Evolutionary conservation across 1,140 invertebrate species (phyloP), one percentile per base, ranked within the genome.

Genomic region (Drosophila aff.): DNA sequence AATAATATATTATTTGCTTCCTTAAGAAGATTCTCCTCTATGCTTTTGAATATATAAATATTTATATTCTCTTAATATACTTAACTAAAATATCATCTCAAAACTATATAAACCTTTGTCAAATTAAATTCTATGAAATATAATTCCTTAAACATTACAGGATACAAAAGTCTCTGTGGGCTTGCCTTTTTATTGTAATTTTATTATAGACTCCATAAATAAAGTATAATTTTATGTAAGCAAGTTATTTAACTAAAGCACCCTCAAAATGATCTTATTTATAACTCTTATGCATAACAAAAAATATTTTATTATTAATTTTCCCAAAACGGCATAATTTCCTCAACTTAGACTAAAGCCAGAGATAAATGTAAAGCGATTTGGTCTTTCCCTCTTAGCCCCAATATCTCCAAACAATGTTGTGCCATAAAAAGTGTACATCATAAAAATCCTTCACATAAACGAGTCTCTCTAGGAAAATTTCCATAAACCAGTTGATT

Each of bases 401-500:
- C 18, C 15, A 58, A 36, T 26, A 33, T n/a, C n/a, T 3, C 8
- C 36, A 33, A 40, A 18, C 28, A 64, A 49, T 49, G 26, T 63
- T 44, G 21, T 11, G 44, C 18, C 9, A 68, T 63, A 47, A 47
- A 63, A 40, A 31, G 7, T 16, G 23, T 49, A n/a, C 44, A 41
- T 50, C 36, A 65, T 68, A 49, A 68, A 67, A 68, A 63, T 49
- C n/a, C 43, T 9, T 67, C 33, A 58, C 50, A 63, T 38, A 62
- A 66, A 59, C 28, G 44, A 36, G 28, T 15, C 9, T 9, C 26
- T 40, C n/a, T 18, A 4, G 49, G 16, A 57, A 38, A 28, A 64
- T 64, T 64, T 49, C 44, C 59, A 68, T 68, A 68, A 65, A 65
- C 61, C 46, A 49, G 61, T 66, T 69, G 66, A 65, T 69, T 69